Conservation (phyloP, 2,888 invertebrate species). For the Scaptodrosophila latifasciaeformis region DNA sequence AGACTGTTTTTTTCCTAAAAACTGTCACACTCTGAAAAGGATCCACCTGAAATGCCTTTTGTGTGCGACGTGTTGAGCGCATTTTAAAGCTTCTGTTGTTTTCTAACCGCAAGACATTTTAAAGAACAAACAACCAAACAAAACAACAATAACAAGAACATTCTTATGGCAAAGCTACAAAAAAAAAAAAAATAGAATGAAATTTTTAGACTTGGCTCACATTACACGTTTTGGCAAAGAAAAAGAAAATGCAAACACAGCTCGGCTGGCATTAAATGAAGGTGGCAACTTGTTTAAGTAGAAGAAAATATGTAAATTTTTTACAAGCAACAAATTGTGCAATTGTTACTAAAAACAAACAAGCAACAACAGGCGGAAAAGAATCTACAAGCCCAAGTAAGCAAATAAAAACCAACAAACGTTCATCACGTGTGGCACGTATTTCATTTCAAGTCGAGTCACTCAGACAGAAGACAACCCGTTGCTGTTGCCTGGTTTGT, state of each 20-base stretch:
- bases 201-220: no score
- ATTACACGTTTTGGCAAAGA: conserved; percentile 10
- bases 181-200: no score
- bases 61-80: conserved; percentile 24
- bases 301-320: conserved; percentile 50
- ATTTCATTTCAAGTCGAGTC: conserved; percentile 50
- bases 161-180: no score
- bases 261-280: not conserved
- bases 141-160: conserved; percentile 4
- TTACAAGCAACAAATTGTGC: conserved; percentile 46
- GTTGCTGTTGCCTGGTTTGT: not conserved
- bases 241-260: conserved; percentile 7
- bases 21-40: conserved; percentile 41
- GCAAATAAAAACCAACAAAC: conserved; percentile 30
- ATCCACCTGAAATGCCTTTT: conserved; percentile 31
- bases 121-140: conserved; percentile 40
- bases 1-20: conserved; percentile 24
- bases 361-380: not conserved
- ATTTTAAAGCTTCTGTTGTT: conserved; percentile 1
- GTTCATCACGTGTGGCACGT: conserved; percentile 64
- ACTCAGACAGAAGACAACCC: not conserved
- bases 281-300: conserved; percentile 16
- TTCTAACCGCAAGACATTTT: conserved; percentile 42
- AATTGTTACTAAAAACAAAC: conserved; percentile 44
- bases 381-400: not conserved